Conservation (phyloP, 2,888 invertebrate genomes). For the Cantharis flavilabris region DNA sequence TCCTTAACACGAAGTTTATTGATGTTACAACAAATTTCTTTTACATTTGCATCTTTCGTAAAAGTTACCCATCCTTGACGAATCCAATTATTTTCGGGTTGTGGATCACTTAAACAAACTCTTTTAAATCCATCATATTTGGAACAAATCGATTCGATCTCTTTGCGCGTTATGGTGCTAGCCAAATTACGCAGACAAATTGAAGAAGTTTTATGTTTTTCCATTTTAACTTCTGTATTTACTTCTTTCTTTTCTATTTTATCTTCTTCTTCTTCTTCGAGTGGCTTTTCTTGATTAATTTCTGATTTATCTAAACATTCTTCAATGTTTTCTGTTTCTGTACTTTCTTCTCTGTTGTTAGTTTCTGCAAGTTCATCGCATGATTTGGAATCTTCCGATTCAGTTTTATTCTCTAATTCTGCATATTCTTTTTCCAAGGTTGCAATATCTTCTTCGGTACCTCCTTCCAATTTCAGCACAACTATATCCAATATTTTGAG, state of each 20-base stretch:
- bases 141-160: slow-evolving; percentile 56
- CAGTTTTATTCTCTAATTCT: slow-evolving; percentile 38
- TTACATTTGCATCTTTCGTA: slow-evolving; percentile 94
- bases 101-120: slow-evolving; percentile 95
- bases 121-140: slow-evolving; percentile 92
- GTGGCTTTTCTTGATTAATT: not conserved
- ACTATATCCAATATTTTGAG: slow-evolving; percentile 92
- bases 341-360: too few species aligned
- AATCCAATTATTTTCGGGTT: slow-evolving; percentile 94
- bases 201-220: slow-evolving; percentile 87
- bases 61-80: slow-evolving; percentile 99
- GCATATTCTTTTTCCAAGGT: slow-evolving; percentile 73
- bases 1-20: slow-evolving; percentile 92
- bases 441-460: slow-evolving; percentile 84
- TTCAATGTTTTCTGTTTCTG: too few species aligned
- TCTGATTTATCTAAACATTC: too few species aligned
- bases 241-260: slow-evolving; percentile 21
- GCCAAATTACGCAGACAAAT: slow-evolving; percentile 96
- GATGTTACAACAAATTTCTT: slow-evolving; percentile 98
- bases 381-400: too few species aligned
- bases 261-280: slow-evolving; percentile 32
- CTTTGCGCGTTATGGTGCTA: slow-evolving; percentile 93
- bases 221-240: slow-evolving; percentile 40
- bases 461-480: slow-evolving; percentile 95
- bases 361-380: too few species aligned